Conservation (phyloP, 1,140 invertebrate species). For the Heliconius himera region DNA sequence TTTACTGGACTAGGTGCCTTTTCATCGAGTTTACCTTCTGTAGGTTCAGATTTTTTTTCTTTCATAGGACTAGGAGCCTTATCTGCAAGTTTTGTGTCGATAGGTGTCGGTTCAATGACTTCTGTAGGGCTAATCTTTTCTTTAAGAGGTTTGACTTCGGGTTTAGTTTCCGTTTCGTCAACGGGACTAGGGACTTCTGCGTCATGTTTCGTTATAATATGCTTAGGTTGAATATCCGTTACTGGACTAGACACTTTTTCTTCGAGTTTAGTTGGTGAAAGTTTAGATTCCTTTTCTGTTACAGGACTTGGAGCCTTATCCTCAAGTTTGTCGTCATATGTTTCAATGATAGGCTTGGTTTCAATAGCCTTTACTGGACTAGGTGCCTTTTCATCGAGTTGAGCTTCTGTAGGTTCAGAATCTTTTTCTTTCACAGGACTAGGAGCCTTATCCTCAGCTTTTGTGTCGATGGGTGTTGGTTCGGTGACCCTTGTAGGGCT, state of each 20-base stretch:
- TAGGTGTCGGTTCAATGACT: too few species aligned
- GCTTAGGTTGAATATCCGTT: background rate
- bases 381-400: conserved; percentile 14
- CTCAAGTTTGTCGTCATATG: background rate
- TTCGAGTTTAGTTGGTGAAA: background rate
- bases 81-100: too few species aligned
- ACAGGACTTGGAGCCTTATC: conserved; percentile 20
- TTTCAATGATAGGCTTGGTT: background rate
- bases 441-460: conserved; percentile 16
- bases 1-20: background rate
- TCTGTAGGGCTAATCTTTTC: too few species aligned
- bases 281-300: background rate
- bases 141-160: background rate
- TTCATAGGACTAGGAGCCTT: conserved; percentile 13
- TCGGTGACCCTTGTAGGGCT: too few species aligned
- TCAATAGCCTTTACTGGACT: conserved; percentile 16
- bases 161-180: background rate
- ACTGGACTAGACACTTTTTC: background rate
- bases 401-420: background rate
- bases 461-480: background rate
- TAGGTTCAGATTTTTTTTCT: background rate
- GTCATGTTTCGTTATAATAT: background rate
- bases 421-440: conserved; percentile 16
- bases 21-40: background rate
- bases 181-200: background rate